Evolutionary conservation across 2,888 invertebrate genomes (phyloP).

Genomic region (Dryocosmus kuriphilus): DNA sequence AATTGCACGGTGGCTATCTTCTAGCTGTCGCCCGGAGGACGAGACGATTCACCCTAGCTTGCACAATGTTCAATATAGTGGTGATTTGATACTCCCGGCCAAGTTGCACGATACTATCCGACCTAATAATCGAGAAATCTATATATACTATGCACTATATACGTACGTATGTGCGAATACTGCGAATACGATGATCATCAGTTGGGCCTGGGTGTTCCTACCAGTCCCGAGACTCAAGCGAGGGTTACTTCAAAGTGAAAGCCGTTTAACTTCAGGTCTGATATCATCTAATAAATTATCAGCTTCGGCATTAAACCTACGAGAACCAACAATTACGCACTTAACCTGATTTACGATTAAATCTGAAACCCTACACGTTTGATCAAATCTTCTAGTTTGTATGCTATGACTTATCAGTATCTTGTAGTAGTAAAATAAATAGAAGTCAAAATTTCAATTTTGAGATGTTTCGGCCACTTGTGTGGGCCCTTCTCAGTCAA

Average conservation of each 20-base stretch:
- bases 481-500: too few relatives aligned
- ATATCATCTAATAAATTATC: constrained; percentile 36
- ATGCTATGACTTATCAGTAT: constrained; percentile 23
- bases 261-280: constrained; percentile 29
- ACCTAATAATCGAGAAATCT: constrained; percentile 11
- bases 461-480: too few relatives aligned
- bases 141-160: background rate
- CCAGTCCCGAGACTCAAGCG: background rate
- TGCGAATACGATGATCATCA: constrained; percentile 36
- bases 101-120: constrained; percentile 19
- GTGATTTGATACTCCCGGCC: constrained; percentile 22
- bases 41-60: constrained; percentile 15
- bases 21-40: background rate
- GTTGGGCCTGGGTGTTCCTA: background rate
- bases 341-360: constrained; percentile 30
- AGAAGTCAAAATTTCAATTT: too few relatives aligned
- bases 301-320: constrained; percentile 28
- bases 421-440: too few relatives aligned
- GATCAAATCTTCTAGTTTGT: constrained; percentile 3
- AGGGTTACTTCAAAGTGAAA: constrained; percentile 33
- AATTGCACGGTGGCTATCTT: constrained; percentile 26
- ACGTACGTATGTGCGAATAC: background rate
- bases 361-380: constrained; percentile 24
- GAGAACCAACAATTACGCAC: constrained; percentile 16
- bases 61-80: background rate